Conservation (phyloP, 2,797 vertebrate genomes). For the Discoglossus pictus region DNA sequence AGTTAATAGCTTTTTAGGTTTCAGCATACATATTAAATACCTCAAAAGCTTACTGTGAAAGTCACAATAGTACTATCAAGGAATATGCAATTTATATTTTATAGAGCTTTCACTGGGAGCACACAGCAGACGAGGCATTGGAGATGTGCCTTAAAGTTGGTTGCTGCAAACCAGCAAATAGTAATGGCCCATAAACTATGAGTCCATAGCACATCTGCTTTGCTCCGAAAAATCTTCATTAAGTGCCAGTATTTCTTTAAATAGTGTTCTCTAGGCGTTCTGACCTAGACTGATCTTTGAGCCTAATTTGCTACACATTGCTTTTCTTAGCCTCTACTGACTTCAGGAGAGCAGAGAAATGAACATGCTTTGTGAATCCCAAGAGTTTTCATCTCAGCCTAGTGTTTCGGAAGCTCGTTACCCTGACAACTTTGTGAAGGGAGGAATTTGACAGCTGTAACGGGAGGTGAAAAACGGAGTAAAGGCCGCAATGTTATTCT, state of each 20-base stretch:
- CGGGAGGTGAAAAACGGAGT: conserved; percentile 34
- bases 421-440: conserved; percentile 47
- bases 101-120: conserved; percentile 5
- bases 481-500: conserved; percentile 37
- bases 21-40: conserved; percentile 1
- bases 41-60: background rate
- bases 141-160: background rate
- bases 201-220: no score
- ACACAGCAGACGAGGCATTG: background rate
- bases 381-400: conserved; percentile 40
- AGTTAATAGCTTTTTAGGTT: background rate
- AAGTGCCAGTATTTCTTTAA: conserved; percentile 4
- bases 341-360: conserved; percentile 26
- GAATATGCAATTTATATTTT: conserved; percentile 31
- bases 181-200: no score
- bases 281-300: conserved; percentile 27
- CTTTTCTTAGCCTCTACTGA: conserved; percentile 34
- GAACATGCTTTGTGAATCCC: conserved; percentile 38
- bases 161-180: background rate
- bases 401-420: conserved; percentile 44
- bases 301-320: conserved; percentile 33
- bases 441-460: conserved; percentile 42
- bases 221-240: conserved; percentile 6
- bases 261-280: conserved; percentile 11
- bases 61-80: background rate